Conservation (phyloP, 2,888 invertebrate species). For the Cancer borealis region DNA sequence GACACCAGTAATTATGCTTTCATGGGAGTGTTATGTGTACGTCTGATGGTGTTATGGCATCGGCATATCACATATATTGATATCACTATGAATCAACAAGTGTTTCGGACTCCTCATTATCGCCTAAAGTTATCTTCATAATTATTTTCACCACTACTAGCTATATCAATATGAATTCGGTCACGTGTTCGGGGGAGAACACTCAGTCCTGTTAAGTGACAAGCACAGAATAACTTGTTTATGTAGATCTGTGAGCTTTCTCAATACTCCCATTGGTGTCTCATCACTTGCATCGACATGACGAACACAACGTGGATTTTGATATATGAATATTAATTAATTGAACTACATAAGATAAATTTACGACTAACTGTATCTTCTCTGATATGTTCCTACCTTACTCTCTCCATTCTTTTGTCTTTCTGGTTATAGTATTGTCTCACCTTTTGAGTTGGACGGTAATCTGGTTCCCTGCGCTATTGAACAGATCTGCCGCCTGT, state of each 20-base stretch:
- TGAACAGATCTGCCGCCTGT: conserved; percentile 93
- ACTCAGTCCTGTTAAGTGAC: no score
- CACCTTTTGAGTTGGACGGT: conserved; percentile 91
- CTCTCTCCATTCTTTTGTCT: background rate
- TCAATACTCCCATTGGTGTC: no score
- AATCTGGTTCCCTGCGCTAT: conserved; percentile 89
- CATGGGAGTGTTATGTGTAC: background rate
- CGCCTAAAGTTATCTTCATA: background rate
- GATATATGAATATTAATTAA: no score
- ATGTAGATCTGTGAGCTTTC: no score
- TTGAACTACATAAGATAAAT: background rate
- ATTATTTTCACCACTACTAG: background rate
- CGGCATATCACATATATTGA: background rate
- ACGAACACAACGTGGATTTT: no score
- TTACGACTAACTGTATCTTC: background rate
- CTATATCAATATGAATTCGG: background rate
- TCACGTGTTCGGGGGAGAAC: background rate
- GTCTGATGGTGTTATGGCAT: background rate
- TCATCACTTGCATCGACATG: no score
- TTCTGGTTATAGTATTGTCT: conserved; percentile 67
- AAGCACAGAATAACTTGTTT: no score
- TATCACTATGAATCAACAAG: background rate
- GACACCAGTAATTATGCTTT: background rate
- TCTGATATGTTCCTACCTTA: background rate
- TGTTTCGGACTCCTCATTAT: background rate